phyloP scores from a whole-genome alignment of 2,113 vertebrate species.

The Rhombomys opimus region DNA sequence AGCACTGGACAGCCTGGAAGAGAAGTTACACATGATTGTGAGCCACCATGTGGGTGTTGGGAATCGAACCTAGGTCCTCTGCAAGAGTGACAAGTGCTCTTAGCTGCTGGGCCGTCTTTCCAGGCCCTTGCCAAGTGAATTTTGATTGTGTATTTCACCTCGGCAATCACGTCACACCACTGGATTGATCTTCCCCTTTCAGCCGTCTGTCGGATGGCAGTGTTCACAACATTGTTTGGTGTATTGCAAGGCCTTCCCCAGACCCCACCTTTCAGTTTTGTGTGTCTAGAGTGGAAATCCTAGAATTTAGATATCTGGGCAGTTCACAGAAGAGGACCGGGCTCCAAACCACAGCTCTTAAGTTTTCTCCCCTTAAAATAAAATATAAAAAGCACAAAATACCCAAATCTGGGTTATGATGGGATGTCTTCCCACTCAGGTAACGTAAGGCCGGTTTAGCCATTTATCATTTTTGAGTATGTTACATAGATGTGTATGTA shows the following conservation, averaged over 20 bases:
- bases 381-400: not conserved
- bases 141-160: not conserved
- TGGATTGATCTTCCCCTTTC: not conserved
- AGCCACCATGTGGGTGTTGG: not conserved
- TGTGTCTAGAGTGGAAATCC: not conserved
- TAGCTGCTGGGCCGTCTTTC: not conserved
- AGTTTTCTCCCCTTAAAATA: not conserved
- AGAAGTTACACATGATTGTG: not conserved
- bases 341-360: not conserved
- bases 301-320: not conserved
- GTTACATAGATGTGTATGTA: not conserved
- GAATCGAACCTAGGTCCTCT: not conserved
- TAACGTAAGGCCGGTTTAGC: not conserved
- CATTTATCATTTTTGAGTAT: not conserved
- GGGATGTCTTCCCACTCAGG: not conserved
- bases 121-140: not conserved
- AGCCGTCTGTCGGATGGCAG: not conserved
- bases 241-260: not conserved
- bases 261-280: not conserved
- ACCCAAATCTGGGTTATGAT: not conserved
- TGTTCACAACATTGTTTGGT: not conserved
- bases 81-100: no score
- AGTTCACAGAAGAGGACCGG: not conserved
- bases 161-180: not conserved
- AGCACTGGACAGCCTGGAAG: not conserved